Evolutionary conservation across 2,797 vertebrate species (phyloP).

Genomic region (Scarus forsteni): DNA sequence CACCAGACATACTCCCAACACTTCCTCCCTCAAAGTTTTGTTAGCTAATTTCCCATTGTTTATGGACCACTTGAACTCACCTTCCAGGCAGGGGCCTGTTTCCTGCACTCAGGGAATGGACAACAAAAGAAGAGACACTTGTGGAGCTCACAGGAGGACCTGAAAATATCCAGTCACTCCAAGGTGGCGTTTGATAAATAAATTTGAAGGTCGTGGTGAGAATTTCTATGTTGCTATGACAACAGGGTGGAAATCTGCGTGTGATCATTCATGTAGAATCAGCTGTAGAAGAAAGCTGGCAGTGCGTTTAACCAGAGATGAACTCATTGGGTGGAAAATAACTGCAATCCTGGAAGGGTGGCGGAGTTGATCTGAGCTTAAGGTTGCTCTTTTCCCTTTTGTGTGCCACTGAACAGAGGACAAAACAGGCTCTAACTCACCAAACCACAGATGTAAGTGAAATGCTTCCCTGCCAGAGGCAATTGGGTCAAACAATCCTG

Average conservation of each 20-base stretch:
- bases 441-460: constrained; percentile 50
- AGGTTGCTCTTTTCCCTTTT: constrained; percentile 55
- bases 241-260: constrained; percentile 45
- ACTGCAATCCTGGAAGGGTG: constrained; percentile 24
- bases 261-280: constrained; percentile 62
- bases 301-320: constrained; percentile 41
- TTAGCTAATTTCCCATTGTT: constrained; percentile 74
- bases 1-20: constrained; percentile 64
- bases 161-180: constrained; percentile 41
- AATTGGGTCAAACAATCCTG: constrained; percentile 73
- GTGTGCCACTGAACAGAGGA: constrained; percentile 57
- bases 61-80: constrained; percentile 58
- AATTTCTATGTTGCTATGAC: constrained; percentile 70
- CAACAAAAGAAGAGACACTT: constrained; percentile 66
- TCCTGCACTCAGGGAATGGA: constrained; percentile 58
- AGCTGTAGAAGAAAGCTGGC: constrained; percentile 39
- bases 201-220: constrained; percentile 60
- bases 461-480: constrained; percentile 64
- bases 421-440: constrained; percentile 62
- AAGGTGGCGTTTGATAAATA: constrained; percentile 42
- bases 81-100: constrained; percentile 49
- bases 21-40: constrained; percentile 73
- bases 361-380: constrained; percentile 57
- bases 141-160: constrained; percentile 50
- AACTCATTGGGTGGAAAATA: constrained; percentile 44